phyloP scores from a whole-genome alignment of 2,888 invertebrate genomes.

The Drosophila pegasa region DNA sequence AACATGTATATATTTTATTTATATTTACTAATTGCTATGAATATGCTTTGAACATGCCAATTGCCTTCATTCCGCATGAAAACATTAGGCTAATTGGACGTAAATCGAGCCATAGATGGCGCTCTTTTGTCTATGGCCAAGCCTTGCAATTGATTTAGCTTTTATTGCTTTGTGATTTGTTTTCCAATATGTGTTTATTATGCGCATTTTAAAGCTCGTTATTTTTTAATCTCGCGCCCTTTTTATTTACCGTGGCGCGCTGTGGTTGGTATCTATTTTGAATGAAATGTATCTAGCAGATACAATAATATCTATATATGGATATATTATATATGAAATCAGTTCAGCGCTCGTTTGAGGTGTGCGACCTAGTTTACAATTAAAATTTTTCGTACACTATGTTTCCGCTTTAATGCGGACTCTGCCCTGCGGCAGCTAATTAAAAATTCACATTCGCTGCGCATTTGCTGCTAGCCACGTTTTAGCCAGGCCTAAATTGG shows the following conservation, averaged over 20 bases:
- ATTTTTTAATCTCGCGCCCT: slow-evolving; percentile 74
- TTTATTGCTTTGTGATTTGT: background rate
- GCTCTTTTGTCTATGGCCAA: slow-evolving; percentile 29
- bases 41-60: slow-evolving; percentile 13
- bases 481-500: slow-evolving; percentile 49
- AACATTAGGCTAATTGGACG: slow-evolving; percentile 11
- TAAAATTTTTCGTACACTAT: slow-evolving; percentile 48
- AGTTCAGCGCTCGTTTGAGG: slow-evolving; percentile 36
- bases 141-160: slow-evolving; percentile 31
- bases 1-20: background rate
- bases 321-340: slow-evolving; percentile 26
- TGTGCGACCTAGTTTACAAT: slow-evolving; percentile 69
- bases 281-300: slow-evolving; percentile 58
- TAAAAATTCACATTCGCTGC: slow-evolving; percentile 72
- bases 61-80: slow-evolving; percentile 33
- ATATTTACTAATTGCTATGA: background rate
- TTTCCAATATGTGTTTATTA: slow-evolving; percentile 57
- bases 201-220: slow-evolving; percentile 73
- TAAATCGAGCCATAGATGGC: slow-evolving; percentile 23
- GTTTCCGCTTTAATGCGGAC: slow-evolving; percentile 45
- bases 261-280: slow-evolving; percentile 56
- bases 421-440: slow-evolving; percentile 47
- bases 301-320: slow-evolving; percentile 28
- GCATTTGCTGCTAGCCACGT: slow-evolving; percentile 22
- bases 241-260: slow-evolving; percentile 30